These are phyloP conservation scores for Drosophila rufa DNA, from an alignment of 1,140 invertebrate genomes.

Conservation along the genomic window DNA sequence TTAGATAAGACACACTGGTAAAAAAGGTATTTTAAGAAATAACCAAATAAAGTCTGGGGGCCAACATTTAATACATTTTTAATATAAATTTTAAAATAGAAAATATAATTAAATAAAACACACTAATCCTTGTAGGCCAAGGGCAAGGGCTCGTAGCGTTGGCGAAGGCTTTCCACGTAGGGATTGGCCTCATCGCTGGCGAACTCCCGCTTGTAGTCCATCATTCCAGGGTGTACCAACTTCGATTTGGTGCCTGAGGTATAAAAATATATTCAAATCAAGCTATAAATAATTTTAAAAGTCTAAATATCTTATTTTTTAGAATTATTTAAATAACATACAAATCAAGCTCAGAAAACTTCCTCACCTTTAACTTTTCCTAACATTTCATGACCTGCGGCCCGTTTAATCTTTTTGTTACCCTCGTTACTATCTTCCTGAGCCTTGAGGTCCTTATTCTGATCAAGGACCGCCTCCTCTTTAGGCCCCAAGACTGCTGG, in stretches of 20 bases:
- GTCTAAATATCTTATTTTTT: background rate
- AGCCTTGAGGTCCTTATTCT: background rate
- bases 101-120: background rate
- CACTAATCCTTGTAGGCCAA: background rate
- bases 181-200: conserved; percentile 9
- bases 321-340: background rate
- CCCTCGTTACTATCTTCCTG: background rate
- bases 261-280: background rate
- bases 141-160: conserved; percentile 9
- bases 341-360: background rate
- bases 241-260: background rate
- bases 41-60: too few relatives aligned
- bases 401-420: background rate
- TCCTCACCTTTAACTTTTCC: background rate
- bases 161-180: background rate
- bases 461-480: too few relatives aligned
- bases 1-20: background rate
- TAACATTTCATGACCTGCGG: background rate
- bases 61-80: background rate
- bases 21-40: background rate
- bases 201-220: conserved; percentile 8
- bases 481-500: background rate
- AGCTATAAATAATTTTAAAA: background rate
- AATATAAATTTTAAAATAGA: background rate
- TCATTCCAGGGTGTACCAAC: background rate